Evolutionary conservation across 2,113 vertebrate genomes (phyloP).

Genomic region (Gnathonemus longibarbis): DNA sequence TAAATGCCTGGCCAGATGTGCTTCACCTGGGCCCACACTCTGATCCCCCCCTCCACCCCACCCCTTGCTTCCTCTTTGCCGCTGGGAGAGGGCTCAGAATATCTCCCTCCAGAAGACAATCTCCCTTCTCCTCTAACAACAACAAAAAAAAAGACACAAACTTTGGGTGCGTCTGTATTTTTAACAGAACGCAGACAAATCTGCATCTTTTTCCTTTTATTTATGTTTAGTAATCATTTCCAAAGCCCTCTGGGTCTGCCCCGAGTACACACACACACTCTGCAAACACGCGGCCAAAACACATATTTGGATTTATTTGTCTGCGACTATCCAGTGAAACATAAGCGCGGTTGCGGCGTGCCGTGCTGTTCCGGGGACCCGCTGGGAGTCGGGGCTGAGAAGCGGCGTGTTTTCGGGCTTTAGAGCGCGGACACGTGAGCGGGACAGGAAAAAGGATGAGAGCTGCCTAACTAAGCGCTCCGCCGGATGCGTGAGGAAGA

Average conservation of each 20-base stretch:
- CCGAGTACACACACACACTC: slow-evolving; percentile 34
- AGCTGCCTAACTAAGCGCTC: slow-evolving; percentile 52
- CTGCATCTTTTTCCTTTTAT: slow-evolving; percentile 57
- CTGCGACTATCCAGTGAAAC: slow-evolving; percentile 68
- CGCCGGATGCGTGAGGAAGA: slow-evolving; percentile 45
- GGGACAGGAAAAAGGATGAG: slow-evolving; percentile 49
- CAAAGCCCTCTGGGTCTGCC: slow-evolving; percentile 48
- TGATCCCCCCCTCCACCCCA: not conserved
- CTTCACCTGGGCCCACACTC: not conserved
- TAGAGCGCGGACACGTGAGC: slow-evolving; percentile 61
- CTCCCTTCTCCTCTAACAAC: slow-evolving; percentile 34
- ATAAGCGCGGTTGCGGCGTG: slow-evolving; percentile 60
- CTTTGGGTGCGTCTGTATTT: not conserved
- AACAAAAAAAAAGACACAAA: not conserved
- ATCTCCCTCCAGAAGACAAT: slow-evolving; percentile 10
- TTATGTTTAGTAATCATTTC: slow-evolving; percentile 63
- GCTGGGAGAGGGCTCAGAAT: not conserved
- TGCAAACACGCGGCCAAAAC: slow-evolving; percentile 57
- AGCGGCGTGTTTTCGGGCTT: slow-evolving; percentile 66
- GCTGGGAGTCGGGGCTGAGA: slow-evolving; percentile 63
- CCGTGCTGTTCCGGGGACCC: slow-evolving; percentile 52
- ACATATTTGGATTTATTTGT: slow-evolving; percentile 74
- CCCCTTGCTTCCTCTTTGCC: not conserved
- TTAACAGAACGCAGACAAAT: slow-evolving; percentile 39
- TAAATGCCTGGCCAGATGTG: slow-evolving; percentile 20